Percentiles rank a stretch among this genome's conserved stretches.
phyloP scores from a whole-genome alignment of 2,888 invertebrate species.

The Watsonalla binaria region DNA sequence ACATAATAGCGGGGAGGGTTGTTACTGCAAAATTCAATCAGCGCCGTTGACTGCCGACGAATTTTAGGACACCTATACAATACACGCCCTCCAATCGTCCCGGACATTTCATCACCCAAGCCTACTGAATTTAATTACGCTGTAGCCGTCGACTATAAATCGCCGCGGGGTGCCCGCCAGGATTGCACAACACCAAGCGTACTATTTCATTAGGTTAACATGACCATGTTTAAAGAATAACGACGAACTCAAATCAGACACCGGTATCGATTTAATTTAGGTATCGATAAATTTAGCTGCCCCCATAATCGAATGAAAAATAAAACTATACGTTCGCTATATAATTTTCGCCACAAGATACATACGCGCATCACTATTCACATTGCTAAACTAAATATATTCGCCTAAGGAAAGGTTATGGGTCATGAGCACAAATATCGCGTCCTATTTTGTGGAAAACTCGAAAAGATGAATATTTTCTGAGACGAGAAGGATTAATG shows the following conservation, averaged over 20 bases:
- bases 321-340: no score
- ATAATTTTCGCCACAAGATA: no score
- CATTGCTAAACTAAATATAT: no score
- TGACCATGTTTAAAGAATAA: background rate
- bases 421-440: no score
- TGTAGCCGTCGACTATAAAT: constrained; percentile 31
- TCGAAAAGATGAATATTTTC: no score
- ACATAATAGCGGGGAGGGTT: background rate
- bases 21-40: constrained; percentile 4
- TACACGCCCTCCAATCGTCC: constrained; percentile 12
- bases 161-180: constrained; percentile 16
- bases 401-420: no score
- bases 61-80: constrained; percentile 1
- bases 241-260: background rate
- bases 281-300: no score
- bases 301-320: no score
- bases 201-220: constrained; percentile 12
- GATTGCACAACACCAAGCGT: constrained; percentile 14
- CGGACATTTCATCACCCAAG: constrained; percentile 23
- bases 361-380: no score
- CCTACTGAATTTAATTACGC: constrained; percentile 45
- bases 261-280: background rate
- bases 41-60: constrained; percentile 3
- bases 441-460: no score
- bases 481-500: no score